Conservation (phyloP, 2,888 invertebrate species). For the Ephialtes manifestator region DNA sequence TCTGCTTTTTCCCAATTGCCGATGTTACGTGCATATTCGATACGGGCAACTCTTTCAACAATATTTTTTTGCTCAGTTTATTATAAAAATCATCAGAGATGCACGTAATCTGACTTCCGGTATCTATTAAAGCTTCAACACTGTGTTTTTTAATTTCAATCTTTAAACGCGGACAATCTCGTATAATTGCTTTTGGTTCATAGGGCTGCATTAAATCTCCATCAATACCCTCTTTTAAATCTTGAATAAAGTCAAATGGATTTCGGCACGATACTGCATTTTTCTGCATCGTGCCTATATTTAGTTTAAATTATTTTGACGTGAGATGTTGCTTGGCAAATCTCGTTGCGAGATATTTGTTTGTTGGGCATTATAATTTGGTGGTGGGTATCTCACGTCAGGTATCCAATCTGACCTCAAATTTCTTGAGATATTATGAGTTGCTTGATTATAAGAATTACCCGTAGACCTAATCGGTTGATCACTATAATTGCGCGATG, state of each 20-base stretch:
- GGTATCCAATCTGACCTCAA: conserved; percentile 3
- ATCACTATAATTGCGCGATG: background rate
- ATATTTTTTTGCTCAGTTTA: background rate
- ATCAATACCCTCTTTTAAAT: conserved; percentile 22
- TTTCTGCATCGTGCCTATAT: conserved; percentile 23
- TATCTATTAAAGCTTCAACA: conserved; percentile 44
- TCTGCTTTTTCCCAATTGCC: conserved; percentile 54
- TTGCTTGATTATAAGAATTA: background rate
- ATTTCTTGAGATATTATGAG: too few species aligned
- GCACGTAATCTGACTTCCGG: conserved; percentile 41
- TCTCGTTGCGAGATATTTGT: background rate
- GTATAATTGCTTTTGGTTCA: background rate
- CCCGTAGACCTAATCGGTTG: background rate
- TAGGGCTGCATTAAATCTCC: conserved; percentile 11
- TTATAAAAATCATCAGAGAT: conserved; percentile 55
- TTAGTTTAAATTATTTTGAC: conserved; percentile 47
- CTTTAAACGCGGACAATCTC: conserved; percentile 12
- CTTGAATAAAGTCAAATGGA: conserved; percentile 28
- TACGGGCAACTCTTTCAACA: conserved; percentile 44
- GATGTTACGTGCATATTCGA: conserved; percentile 44
- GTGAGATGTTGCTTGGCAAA: background rate
- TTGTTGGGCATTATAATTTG: conserved; percentile 6
- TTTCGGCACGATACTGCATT: conserved; percentile 38
- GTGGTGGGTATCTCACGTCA: conserved; percentile 30
- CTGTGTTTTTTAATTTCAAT: conserved; percentile 24